phyloP scores from a whole-genome alignment of 2,797 vertebrate genomes.

The Acipenser ruthenus region DNA sequence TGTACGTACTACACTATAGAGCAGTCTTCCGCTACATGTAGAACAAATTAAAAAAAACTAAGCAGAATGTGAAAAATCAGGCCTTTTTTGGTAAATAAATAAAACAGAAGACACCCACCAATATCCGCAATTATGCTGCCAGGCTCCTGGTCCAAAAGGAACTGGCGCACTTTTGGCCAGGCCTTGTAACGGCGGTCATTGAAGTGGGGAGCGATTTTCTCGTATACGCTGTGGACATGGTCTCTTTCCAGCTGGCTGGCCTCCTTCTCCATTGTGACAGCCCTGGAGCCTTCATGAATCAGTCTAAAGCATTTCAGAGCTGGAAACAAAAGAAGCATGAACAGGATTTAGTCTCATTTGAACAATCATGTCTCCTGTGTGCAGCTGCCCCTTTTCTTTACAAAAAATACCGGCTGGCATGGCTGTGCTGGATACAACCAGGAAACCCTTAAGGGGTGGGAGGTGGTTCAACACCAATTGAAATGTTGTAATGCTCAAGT shows the following conservation, averaged over 20 bases:
- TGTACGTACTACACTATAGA: no score
- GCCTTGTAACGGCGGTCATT: conserved; percentile 64
- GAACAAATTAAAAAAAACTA: background rate
- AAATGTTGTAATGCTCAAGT: no score
- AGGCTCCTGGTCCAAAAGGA: conserved; percentile 62
- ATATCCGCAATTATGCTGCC: conserved; percentile 66
- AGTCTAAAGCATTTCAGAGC: conserved; percentile 36
- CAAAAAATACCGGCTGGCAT: no score
- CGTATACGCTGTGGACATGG: conserved; percentile 61
- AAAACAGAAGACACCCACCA: conserved; percentile 36
- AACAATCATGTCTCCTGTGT: no score
- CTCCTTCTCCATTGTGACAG: conserved; percentile 61
- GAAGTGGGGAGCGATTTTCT: conserved; percentile 71
- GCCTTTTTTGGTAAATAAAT: background rate
- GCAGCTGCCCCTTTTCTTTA: no score
- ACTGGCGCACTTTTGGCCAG: conserved; percentile 67
- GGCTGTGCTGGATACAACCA: no score
- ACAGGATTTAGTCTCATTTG: no score
- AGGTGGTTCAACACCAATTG: no score
- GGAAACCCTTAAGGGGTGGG: no score
- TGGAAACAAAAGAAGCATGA: conserved; percentile 12
- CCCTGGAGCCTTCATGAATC: conserved; percentile 37
- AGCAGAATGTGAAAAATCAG: no score
- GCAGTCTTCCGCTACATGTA: no score
- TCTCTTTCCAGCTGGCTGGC: conserved; percentile 60